Conservation (phyloP, 2,888 invertebrate genomes). For the Cheilosia scutellata region DNA sequence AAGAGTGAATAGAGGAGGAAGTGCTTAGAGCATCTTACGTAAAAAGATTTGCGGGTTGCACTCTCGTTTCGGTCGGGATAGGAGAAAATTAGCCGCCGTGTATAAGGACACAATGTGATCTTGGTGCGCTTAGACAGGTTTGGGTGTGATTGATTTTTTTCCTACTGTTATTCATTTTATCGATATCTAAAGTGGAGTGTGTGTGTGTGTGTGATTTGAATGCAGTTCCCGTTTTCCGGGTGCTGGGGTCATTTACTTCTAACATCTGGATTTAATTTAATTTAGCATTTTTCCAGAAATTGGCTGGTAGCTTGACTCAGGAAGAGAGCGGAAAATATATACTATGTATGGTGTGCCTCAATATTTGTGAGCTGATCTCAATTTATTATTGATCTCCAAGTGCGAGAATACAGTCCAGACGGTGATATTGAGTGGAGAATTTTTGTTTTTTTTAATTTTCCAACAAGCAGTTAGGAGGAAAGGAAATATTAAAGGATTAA, state of each 20-base stretch:
- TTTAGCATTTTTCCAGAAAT: constrained; percentile 1
- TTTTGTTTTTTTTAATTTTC: not conserved
- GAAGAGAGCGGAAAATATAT: not conserved
- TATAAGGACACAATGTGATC: constrained; percentile 55
- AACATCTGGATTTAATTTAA: constrained; percentile 70
- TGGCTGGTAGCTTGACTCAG: not conserved
- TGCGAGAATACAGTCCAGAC: not conserved
- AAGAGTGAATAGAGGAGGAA: constrained; percentile 57
- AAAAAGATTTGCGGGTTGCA: constrained; percentile 67
- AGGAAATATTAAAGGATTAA: not conserved
- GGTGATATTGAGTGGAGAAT: not conserved
- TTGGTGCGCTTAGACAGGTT: constrained; percentile 66
- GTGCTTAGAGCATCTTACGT: constrained; percentile 71
- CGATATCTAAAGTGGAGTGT: constrained; percentile 13
- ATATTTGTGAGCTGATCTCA: not conserved
- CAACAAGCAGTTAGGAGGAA: not conserved
- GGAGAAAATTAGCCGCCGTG: constrained; percentile 43
- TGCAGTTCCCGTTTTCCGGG: constrained; percentile 51
- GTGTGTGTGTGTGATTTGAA: constrained; percentile 41
- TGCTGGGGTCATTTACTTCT: constrained; percentile 43
- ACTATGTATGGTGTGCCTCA: no score
- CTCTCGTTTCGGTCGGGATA: constrained; percentile 27
- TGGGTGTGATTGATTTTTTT: constrained; percentile 74
- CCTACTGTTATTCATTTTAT: constrained; percentile 20
- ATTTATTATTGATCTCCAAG: constrained; percentile 1